These are phyloP conservation scores for Junonia oenone DNA, from an alignment of 2,888 invertebrate species.

Conservation along the genomic window DNA sequence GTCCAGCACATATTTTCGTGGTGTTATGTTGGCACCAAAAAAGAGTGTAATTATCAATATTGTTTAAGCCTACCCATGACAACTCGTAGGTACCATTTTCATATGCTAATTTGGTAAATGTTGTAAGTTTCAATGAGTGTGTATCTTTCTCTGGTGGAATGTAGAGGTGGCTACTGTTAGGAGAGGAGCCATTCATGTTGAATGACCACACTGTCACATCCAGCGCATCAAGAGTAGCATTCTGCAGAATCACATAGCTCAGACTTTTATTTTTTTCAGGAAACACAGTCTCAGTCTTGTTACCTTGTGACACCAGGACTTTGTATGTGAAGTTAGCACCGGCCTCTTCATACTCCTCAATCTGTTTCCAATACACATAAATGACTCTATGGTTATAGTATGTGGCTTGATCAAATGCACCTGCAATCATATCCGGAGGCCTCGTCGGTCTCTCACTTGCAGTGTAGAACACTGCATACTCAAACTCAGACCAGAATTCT, in stretches of 20 bases:
- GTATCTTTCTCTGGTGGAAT: conserved; percentile 79
- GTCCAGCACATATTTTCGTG: conserved; percentile 76
- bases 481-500: conserved; percentile 86
- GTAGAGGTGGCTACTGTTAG: conserved; percentile 75
- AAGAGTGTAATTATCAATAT: conserved; percentile 84
- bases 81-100: conserved; percentile 71
- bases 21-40: conserved; percentile 85
- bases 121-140: conserved; percentile 63
- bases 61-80: conserved; percentile 80
- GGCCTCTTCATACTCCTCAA: conserved; percentile 84
- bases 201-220: conserved; percentile 80
- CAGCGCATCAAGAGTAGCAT: conserved; percentile 61
- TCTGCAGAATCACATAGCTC: conserved; percentile 82
- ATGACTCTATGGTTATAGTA: conserved; percentile 79
- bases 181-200: conserved; percentile 81
- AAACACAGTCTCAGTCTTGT: conserved; percentile 52
- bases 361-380: conserved; percentile 89
- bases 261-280: conserved; percentile 75
- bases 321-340: conserved; percentile 87
- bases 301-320: conserved; percentile 61
- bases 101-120: conserved; percentile 86
- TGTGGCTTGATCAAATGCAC: conserved; percentile 84
- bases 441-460: conserved; percentile 78
- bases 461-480: conserved; percentile 81
- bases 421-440: conserved; percentile 85